Conservation (phyloP, 2,113 vertebrate species). For the Oxygymnocypris stewartii region DNA sequence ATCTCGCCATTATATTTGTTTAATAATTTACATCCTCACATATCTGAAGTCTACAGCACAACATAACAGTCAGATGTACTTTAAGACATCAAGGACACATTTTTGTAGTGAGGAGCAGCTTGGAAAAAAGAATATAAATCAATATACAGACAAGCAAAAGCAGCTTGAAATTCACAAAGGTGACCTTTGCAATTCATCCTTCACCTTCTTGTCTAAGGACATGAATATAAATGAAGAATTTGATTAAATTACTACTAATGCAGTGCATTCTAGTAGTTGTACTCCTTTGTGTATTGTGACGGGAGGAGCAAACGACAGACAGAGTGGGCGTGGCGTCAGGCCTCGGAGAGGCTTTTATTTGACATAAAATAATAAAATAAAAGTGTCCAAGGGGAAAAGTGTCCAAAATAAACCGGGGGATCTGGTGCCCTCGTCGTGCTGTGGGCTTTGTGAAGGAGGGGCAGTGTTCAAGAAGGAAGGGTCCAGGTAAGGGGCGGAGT, state of each 20-base stretch:
- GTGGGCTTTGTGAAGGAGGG: no score
- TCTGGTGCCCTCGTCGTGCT: no score
- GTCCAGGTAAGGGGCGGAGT: no score
- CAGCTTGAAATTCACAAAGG: neutral
- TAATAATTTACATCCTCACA: neutral
- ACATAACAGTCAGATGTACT: neutral
- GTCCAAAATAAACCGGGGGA: no score
- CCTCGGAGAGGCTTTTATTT: no score
- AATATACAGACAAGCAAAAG: neutral
- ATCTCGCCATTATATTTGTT: neutral
- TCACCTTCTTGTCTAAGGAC: constrained; percentile 17
- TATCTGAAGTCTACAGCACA: neutral
- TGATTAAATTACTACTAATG: constrained; percentile 14
- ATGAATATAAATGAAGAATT: constrained; percentile 1
- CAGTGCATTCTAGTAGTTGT: neutral
- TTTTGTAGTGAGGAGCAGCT: neutral
- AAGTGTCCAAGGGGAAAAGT: no score
- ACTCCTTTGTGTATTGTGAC: neutral
- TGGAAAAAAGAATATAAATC: neutral
- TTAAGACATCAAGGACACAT: neutral
- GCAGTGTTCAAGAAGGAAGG: no score
- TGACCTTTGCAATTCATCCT: constrained; percentile 6
- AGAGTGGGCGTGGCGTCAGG: no score
- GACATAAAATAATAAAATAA: no score
- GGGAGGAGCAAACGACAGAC: no score